Base-by-base conservation (phyloP, 2,797 vertebrate genomes). In the Pangasius krempfi region DNA sequence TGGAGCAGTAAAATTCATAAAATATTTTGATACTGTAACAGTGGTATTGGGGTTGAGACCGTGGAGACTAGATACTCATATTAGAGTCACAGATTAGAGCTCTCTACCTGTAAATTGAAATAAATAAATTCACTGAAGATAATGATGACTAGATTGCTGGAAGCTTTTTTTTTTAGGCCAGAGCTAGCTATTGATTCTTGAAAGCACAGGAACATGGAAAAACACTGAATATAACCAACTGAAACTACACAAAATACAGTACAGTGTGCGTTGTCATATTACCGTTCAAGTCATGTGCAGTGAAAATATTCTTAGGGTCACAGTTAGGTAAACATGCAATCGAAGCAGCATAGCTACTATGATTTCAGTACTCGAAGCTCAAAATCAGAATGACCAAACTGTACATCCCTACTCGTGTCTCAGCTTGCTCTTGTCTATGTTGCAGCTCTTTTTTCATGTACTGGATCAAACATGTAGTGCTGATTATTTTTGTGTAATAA, bases 401-500 rank as follows among this genome's bases (percentile, higher is more conserved):
- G 14, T 83, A 27, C 56, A 27, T 64, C 58, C 16, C 2, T 62
- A 44, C 56, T 47, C 16, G 1, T 83, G 81, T 16, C 40, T 64
- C 14, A 47, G 25, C 58, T 64, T 64, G 25, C 40, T 40, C 14
- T 37, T 60, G 2, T 8, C 18, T 37, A 4, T 58, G 52, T 12
- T 80, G 8, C 30, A 80, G 30, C 9, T 56, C 30, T 33, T 79
- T 3, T 56, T 56, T 80, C 30, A 58, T 33, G 54, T 25, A 58
- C 18, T 82, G 33, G 81, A 83, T 83, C 40, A 66, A 83, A 83
- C 44, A 33, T 50, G 40, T 64, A 84, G 40, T 64, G 25, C 44
- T 84, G 12, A 22, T 60, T 44, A 60, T 81, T 81, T 27, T 64
- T 50, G 27, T 50, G 60, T 50, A 84, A 84, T 84, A 30, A 62